Conservation (phyloP, 2,888 invertebrate genomes). For the Eurois occulta region DNA sequence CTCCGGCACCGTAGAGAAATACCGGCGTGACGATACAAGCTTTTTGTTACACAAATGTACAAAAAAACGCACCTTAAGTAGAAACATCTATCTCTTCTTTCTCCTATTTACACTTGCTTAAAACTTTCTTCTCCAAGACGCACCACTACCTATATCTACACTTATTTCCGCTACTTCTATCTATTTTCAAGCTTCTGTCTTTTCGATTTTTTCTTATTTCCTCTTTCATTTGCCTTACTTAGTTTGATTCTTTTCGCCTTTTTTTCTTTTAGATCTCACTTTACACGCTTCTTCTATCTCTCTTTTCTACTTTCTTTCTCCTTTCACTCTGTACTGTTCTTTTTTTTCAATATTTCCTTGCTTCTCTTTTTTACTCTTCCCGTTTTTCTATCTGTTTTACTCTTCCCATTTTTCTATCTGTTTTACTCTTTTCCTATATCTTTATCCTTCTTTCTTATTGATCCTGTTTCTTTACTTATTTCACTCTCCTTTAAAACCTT, state of each 20-base stretch:
- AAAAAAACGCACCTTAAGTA: constrained; percentile 23
- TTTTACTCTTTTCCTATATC: neutral
- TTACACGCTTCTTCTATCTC: neutral
- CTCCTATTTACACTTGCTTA: neutral
- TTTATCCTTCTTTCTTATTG: neutral
- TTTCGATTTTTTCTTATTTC: neutral
- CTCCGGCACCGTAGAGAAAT: neutral
- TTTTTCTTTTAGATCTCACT: constrained; percentile 20
- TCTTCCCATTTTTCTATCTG: neutral
- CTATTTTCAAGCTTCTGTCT: neutral
- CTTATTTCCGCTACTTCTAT: constrained; percentile 4
- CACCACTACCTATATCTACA: neutral
- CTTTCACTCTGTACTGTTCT: neutral
- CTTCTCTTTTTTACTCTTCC: neutral
- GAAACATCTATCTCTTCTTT: constrained; percentile 9
- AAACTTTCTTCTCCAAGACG: constrained; percentile 1
- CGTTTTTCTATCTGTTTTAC: neutral
- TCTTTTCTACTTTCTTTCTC: neutral
- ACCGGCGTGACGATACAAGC: neutral
- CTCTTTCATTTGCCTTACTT: neutral
- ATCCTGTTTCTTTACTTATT: neutral
- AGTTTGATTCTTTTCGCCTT: neutral
- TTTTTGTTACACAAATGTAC: neutral
- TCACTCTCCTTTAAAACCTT: neutral
- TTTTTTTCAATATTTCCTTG: neutral